These are phyloP conservation scores for Lithosia quadra DNA, from an alignment of 2,888 invertebrate species.

Conservation along the genomic window DNA sequence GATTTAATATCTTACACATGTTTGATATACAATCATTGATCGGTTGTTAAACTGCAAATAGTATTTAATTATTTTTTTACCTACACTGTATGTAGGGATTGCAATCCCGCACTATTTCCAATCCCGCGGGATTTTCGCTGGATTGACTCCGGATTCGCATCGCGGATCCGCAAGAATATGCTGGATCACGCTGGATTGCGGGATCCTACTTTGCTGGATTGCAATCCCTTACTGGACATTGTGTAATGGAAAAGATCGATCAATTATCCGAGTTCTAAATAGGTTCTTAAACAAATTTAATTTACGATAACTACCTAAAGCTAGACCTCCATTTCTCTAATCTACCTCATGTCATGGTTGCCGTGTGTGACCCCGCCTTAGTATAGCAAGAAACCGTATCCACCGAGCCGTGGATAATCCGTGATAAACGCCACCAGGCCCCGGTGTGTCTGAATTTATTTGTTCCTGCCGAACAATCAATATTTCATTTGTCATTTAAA, in stretches of 20 bases:
- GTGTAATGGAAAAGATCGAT: not conserved
- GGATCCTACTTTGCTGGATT: too few relatives aligned
- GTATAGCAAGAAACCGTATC: constrained; percentile 61
- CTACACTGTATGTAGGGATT: too few relatives aligned
- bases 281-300: constrained; percentile 8
- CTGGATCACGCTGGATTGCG: too few relatives aligned
- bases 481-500: constrained; percentile 51
- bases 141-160: too few relatives aligned
- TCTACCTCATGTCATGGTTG: constrained; percentile 39
- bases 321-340: not conserved
- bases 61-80: too few relatives aligned
- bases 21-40: too few relatives aligned
- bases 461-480: constrained; percentile 46
- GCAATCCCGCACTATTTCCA: too few relatives aligned
- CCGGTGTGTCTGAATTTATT: constrained; percentile 57
- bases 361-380: constrained; percentile 32
- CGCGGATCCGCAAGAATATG: too few relatives aligned
- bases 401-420: constrained; percentile 71
- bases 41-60: too few relatives aligned
- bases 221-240: too few relatives aligned
- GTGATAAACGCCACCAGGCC: constrained; percentile 67
- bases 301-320: not conserved
- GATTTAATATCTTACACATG: too few relatives aligned
- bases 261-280: not conserved
- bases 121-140: too few relatives aligned